Evolutionary conservation across 2,113 vertebrate species (phyloP).

Genomic region (Muntiacus reevesi): DNA sequence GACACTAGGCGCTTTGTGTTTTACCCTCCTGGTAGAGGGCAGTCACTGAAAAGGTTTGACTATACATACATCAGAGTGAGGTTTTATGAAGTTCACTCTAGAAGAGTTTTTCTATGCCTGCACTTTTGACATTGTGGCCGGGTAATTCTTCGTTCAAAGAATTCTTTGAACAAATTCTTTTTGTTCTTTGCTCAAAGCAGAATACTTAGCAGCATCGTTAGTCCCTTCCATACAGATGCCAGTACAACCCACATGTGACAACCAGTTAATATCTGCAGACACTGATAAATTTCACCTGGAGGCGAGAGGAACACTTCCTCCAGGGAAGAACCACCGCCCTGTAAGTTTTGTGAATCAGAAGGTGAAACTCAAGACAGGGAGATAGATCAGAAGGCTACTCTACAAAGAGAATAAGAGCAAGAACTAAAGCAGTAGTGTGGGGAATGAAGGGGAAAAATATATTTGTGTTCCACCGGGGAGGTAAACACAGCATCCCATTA

Average conservation of each 20-base stretch:
- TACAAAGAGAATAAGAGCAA: background rate
- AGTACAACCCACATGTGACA: background rate
- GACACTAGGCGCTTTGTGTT: background rate
- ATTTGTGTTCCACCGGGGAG: background rate
- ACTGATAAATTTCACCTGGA: background rate
- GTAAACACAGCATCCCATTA: background rate
- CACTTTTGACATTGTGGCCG: background rate
- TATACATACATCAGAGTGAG: background rate
- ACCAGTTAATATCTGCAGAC: background rate
- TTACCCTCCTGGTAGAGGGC: background rate
- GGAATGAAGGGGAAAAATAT: background rate
- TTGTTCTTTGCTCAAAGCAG: background rate
- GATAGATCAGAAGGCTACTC: background rate
- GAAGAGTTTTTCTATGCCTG: background rate
- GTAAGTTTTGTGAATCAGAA: background rate
- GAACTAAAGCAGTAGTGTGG: background rate
- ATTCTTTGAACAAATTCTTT: too few relatives aligned
- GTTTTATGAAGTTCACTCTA: background rate
- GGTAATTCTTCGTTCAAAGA: background rate
- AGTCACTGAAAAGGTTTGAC: background rate
- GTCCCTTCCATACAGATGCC: background rate
- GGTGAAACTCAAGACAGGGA: background rate
- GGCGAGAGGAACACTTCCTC: background rate
- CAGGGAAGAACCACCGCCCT: background rate
- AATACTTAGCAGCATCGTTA: background rate